These are phyloP conservation scores for Pangasius macronema DNA, from an alignment of 2,797 vertebrate species.

Conservation along the genomic window DNA sequence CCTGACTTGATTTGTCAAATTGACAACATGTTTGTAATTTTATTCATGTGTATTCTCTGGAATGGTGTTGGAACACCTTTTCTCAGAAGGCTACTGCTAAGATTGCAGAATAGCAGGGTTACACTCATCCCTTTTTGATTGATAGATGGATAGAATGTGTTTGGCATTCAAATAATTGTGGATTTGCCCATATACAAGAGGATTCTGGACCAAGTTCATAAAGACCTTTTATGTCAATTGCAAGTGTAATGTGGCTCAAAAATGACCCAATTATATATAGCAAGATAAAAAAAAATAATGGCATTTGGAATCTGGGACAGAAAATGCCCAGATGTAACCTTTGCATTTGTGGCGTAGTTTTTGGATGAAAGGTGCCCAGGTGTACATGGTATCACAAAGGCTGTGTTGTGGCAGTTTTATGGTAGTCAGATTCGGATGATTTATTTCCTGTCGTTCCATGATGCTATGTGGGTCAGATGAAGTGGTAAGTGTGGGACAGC, in stretches of 20 bases:
- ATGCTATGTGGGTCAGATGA: conserved; percentile 5
- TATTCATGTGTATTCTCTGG: neutral
- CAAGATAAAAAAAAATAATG: neutral
- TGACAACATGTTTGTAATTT: neutral
- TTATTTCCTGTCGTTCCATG: conserved; percentile 6
- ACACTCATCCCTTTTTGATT: neutral
- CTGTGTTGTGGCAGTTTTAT: neutral
- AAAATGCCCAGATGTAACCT: neutral
- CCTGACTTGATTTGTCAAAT: neutral
- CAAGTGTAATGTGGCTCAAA: neutral
- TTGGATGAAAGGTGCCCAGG: no score
- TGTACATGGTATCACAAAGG: neutral
- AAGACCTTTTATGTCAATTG: neutral
- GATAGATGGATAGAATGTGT: neutral
- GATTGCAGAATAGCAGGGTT: neutral
- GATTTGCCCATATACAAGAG: neutral
- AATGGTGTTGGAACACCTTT: neutral
- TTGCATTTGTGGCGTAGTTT: neutral
- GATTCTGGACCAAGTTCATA: neutral
- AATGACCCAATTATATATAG: neutral
- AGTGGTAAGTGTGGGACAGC: neutral
- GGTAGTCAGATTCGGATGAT: neutral
- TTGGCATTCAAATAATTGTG: neutral
- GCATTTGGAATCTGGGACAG: neutral
- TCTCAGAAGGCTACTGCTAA: neutral